phyloP scores from a whole-genome alignment of 2,888 invertebrate genomes.

The Clanis bilineata region DNA sequence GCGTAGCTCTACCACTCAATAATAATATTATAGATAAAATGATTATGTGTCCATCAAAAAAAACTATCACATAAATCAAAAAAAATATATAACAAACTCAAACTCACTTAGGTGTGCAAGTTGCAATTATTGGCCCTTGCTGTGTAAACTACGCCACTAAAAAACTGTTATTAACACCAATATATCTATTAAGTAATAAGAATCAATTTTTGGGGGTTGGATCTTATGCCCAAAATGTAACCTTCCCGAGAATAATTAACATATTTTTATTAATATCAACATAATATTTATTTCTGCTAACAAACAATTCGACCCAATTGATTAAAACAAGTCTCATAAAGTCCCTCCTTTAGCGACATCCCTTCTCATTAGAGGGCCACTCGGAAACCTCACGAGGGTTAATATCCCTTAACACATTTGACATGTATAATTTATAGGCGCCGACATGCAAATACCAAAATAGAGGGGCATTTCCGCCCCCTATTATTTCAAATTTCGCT shows the following conservation, averaged over 20 bases:
- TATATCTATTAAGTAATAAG: too few relatives aligned
- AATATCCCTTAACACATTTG: conserved; percentile 58
- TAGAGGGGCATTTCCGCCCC: conserved; percentile 24
- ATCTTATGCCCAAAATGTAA: too few relatives aligned
- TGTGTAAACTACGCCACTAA: too few relatives aligned
- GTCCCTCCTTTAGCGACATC: conserved; percentile 51
- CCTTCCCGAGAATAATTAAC: not conserved
- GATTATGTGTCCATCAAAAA: too few relatives aligned
- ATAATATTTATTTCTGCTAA: not conserved
- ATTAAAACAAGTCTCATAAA: conserved; percentile 52
- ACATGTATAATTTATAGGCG: conserved; percentile 62
- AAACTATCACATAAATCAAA: too few relatives aligned
- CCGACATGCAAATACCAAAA: conserved; percentile 17
- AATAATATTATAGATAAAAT: too few relatives aligned
- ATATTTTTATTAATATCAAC: not conserved
- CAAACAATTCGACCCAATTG: conserved; percentile 37
- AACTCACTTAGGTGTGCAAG: too few relatives aligned
- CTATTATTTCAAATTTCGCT: conserved; percentile 32
- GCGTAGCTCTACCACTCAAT: too few relatives aligned
- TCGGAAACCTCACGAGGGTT: conserved; percentile 49
- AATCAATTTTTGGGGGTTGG: too few relatives aligned
- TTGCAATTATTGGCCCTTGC: too few relatives aligned
- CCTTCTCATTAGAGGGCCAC: conserved; percentile 58
- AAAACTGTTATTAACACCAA: too few relatives aligned
- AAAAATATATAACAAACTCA: too few relatives aligned